These are phyloP conservation scores for Gymnocephalus cernua DNA, from an alignment of 2,113 vertebrate species.

Conservation along the genomic window DNA sequence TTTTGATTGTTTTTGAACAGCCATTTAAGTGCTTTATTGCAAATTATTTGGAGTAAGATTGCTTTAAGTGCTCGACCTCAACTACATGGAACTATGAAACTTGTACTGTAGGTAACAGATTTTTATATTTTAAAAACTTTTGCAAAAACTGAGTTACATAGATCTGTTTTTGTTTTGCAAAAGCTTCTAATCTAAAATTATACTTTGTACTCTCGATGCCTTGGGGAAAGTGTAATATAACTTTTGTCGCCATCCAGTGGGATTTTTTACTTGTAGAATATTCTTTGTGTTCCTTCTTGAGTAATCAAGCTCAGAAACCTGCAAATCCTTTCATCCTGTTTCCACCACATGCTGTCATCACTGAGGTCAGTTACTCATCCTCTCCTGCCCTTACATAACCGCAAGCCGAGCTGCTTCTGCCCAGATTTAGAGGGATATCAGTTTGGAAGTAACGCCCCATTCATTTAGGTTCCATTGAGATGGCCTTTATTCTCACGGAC, in stretches of 20 bases:
- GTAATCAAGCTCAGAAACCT: slow-evolving; percentile 62
- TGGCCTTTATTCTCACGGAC: not conserved
- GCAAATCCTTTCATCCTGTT: slow-evolving; percentile 81
- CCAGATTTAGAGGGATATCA: slow-evolving; percentile 11
- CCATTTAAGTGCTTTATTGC: not conserved
- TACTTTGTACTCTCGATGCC: not conserved
- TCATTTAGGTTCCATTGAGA: not conserved
- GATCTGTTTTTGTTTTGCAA: no score
- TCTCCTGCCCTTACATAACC: slow-evolving; percentile 58
- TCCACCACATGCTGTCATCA: slow-evolving; percentile 60
- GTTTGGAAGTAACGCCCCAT: not conserved
- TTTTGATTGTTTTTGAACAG: not conserved
- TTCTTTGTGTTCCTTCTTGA: slow-evolving; percentile 26
- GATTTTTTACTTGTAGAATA: not conserved
- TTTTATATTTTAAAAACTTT: not conserved
- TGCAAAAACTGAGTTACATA: not conserved
- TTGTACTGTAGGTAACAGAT: not conserved
- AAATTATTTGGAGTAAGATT: not conserved
- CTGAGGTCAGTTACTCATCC: slow-evolving; percentile 68
- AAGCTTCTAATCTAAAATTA: not conserved
- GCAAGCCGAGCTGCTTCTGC: slow-evolving; percentile 9
- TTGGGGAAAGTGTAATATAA: not conserved
- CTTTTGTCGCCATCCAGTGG: not conserved
- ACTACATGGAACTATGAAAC: not conserved
- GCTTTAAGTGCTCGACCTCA: no score